These are phyloP conservation scores for Gymnothorax javanicus DNA, from an alignment of 2,797 vertebrate genomes.

Conservation along the genomic window DNA sequence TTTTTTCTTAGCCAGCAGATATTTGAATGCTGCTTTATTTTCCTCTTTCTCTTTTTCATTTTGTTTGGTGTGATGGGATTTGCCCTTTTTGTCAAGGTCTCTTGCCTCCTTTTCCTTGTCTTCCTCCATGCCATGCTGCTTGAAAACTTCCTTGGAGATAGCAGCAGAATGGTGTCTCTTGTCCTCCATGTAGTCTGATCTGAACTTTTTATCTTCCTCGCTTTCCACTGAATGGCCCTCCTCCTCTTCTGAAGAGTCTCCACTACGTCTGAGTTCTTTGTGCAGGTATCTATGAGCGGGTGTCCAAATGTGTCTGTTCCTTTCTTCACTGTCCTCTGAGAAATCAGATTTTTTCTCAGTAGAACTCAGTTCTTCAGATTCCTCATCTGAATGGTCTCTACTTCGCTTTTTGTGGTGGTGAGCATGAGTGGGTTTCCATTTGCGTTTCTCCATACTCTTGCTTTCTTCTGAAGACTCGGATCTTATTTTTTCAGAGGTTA, in stretches of 20 bases:
- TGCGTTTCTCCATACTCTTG: constrained; percentile 51
- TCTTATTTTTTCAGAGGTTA: constrained; percentile 19
- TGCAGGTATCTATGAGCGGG: constrained; percentile 40
- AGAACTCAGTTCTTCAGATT: not conserved
- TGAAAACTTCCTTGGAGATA: constrained; percentile 39
- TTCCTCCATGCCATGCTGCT: not conserved
- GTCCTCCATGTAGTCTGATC: constrained; percentile 47
- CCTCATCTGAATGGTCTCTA: constrained; percentile 43
- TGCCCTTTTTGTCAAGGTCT: constrained; percentile 40
- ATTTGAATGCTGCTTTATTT: constrained; percentile 61
- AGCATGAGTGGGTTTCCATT: constrained; percentile 40
- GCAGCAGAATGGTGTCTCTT: constrained; percentile 36
- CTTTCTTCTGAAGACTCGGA: not conserved
- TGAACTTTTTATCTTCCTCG: constrained; percentile 13
- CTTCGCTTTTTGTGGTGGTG: constrained; percentile 53
- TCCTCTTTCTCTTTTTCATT: constrained; percentile 41
- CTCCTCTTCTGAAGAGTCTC: constrained; percentile 43
- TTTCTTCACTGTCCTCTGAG: constrained; percentile 25
- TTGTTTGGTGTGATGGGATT: constrained; percentile 33
- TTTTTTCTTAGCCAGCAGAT: constrained; percentile 65
- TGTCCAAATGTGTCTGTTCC: constrained; percentile 50
- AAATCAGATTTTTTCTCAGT: not conserved
- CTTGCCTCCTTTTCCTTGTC: constrained; percentile 49
- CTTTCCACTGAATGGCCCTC: constrained; percentile 40
- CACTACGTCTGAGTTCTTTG: constrained; percentile 47